Evolutionary conservation across 2,113 vertebrate genomes (phyloP), one percentile per base, ranked within the genome.

Genomic region (Nesoenas mayeri): DNA sequence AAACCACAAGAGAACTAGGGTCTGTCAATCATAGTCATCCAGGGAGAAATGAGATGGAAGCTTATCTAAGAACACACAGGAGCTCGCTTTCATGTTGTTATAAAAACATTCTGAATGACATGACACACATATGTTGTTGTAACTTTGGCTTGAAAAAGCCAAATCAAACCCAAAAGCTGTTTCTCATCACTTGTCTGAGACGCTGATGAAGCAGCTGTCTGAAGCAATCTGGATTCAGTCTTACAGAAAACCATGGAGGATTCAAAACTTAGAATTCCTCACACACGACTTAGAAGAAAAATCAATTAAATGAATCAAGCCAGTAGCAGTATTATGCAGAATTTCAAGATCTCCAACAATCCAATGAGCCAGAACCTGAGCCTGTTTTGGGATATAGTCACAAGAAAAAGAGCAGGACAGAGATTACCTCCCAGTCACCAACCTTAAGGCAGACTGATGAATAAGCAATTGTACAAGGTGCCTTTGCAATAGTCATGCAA

Each of bases 21-120:
- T 84, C n/a, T 28, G 62, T 44, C 48, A 95, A n/a, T 89, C 91
- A 60, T 31, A 88, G 83, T 85, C 56, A 91, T 42, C 70, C 57
- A 28, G 34, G 65, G 53, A 92, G 91, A 95, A 61, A 96, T 11
- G 32, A 92, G 83, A 50, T 44, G 58, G 91, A 93, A 72, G 31
- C 4, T 94, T 75, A 28, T 14, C 13, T 16, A 79, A 73, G 71
- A 88, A 79, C 51, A 80, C 90, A 91, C 40, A 86, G 94, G 51
- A 91, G 91, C 70, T 91, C n/a, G 25, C 38, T 38, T 75, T 95
- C 51, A 74, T 51, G 89, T 66, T 79, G 42, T 51, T 87, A 75
- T 75, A 60, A 93, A 94, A 90, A 36, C 72, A 84, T 66, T 92
- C 61, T 58, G 22, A 70, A 26, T 36, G 90, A 90, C 58, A 60